phyloP scores from a whole-genome alignment of 2,113 vertebrate genomes.

The Larimichthys polyactis region DNA sequence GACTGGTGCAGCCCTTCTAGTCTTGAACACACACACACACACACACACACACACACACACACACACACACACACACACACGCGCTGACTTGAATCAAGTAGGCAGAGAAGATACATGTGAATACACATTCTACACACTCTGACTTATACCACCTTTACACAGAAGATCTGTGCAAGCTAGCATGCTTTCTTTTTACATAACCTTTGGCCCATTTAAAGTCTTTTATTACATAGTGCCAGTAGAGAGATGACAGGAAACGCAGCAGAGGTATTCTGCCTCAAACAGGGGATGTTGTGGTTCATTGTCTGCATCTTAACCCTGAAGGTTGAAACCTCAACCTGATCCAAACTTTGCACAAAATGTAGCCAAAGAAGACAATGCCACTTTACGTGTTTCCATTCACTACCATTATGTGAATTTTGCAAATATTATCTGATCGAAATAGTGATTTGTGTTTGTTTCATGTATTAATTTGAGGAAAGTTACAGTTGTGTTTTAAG shows the following conservation, averaged over 20 bases:
- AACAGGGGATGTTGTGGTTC: too few relatives aligned
- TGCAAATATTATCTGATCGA: too few relatives aligned
- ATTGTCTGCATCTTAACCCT: too few relatives aligned
- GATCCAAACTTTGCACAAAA: too few relatives aligned
- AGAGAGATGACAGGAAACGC: not conserved
- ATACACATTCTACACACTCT: constrained; percentile 23
- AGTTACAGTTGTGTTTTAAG: not conserved
- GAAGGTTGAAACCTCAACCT: not conserved
- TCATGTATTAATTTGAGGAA: too few relatives aligned
- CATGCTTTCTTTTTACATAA: not conserved
- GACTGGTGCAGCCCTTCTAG: constrained; percentile 44
- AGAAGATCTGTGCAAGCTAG: not conserved
- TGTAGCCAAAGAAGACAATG: not conserved
- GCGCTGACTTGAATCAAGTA: constrained; percentile 14
- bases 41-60: not conserved
- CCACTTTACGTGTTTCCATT: too few relatives aligned
- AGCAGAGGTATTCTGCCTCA: not conserved
- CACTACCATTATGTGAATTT: too few relatives aligned
- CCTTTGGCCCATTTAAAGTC: not conserved
- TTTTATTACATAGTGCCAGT: not conserved
- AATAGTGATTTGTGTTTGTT: not conserved
- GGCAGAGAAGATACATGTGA: constrained; percentile 35
- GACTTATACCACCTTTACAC: constrained; percentile 16
- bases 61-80: constrained; percentile 14
- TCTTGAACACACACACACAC: constrained; percentile 32